Base-by-base conservation (phyloP, 1,140 invertebrate species). In the Papilio helenus region DNA sequence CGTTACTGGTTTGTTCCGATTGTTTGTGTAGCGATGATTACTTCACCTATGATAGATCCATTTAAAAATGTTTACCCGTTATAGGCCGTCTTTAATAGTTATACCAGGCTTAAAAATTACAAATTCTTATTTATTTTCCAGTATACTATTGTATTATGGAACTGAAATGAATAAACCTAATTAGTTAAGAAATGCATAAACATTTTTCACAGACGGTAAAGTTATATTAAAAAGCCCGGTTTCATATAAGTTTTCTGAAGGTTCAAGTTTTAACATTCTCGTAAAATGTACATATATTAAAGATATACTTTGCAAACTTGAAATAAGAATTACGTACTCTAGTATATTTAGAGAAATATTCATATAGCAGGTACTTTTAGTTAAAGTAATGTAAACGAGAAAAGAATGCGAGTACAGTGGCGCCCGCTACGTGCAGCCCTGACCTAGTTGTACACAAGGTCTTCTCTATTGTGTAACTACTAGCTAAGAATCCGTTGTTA, bases 381-480 rank as follows among this genome's bases (percentile, higher is more conserved):
- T 68, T 34, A 29, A 29, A 14, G 61, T 29, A 68, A 68, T 68
- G 61, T 68, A 68, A 68, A 7, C 26, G 26, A 29, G 12, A 68
- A 68, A 68, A 68, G 61, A 68, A 68, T 68, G 61, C 26, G 26
- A 34, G 26, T 68, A 68, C 26, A 1, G 61, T 16, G 61, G 61
- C 26, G 61, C 61, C 61, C 26, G 61, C 61, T 16, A 16, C 23
- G 58, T 34, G 61, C 61, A 68, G 61, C 61, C 61, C 61, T 68
- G 61, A 68, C 61, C 61, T 68, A 68, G 23, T 68, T 65, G 26
- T 14, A 29, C 61, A 68, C 61, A 68, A 68, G 61, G 61, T 68
- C 61, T 68, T 7, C 26, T 26, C 61, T 18, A 29, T 68, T 68
- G 61, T 68, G 61, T 68, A 34, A 68, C 26, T 68, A 34, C 26